Conservation (phyloP, 2,113 vertebrate species). For the Struthio camelus region DNA sequence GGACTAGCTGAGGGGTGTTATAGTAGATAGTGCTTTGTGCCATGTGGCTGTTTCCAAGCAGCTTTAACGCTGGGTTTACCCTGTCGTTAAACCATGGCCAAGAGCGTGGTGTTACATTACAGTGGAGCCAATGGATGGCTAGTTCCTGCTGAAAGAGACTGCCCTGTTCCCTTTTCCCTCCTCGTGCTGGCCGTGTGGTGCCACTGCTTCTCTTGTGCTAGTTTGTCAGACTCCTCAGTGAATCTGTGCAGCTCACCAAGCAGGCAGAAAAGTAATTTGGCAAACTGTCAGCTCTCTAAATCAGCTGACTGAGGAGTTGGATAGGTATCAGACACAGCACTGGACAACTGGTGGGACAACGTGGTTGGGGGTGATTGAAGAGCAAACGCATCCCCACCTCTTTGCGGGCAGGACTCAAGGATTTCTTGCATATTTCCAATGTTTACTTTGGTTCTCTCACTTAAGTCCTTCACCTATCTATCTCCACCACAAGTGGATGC, state of each 20-base stretch:
- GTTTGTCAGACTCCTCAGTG: not conserved
- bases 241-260: not conserved
- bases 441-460: not conserved
- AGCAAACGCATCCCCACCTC: not conserved
- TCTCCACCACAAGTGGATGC: not conserved
- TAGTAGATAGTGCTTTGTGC: not conserved
- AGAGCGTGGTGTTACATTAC: not conserved
- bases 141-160: not conserved
- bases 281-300: not conserved
- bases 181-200: not conserved
- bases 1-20: not conserved
- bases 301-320: not conserved
- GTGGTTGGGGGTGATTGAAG: not conserved
- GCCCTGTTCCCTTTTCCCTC: not conserved
- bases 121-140: not conserved
- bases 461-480: not conserved
- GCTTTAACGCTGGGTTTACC: not conserved
- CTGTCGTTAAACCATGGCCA: not conserved
- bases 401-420: not conserved
- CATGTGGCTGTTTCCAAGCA: not conserved
- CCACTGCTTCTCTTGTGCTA: not conserved
- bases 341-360: not conserved
- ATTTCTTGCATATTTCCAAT: not conserved
- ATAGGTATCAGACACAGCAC: not conserved
- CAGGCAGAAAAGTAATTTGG: not conserved